Base-by-base conservation (phyloP, 2,888 invertebrate species). In the Andrena camellia region DNA sequence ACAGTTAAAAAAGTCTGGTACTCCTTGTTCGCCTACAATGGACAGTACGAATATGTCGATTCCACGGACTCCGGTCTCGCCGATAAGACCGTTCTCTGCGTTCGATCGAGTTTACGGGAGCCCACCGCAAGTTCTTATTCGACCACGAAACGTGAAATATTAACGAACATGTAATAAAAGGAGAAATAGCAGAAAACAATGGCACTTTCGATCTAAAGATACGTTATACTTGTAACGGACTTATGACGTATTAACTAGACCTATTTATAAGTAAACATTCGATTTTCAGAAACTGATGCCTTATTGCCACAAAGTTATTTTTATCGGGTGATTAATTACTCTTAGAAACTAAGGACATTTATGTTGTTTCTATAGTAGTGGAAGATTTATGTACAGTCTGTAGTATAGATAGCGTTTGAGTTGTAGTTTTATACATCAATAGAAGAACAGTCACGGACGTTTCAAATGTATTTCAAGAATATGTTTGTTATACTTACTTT, bases 81-180 rank as follows among this genome's bases (percentile, higher is more conserved):
- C 93, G 0, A 83, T 91, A 54, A 91, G 92, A 79, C 93, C 93
- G 13, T 92, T 92, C 42, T 89, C 91, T 13, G 90, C 94, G 2
- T 93, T 94, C 68, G 92, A 93, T 64, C 91, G 90, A 2, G 91
- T 73, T 83, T 96, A 79, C 63, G 92, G 92, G 4, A 91, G 92
- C 52, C 92, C 91, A 17, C 84, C 91, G 42, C 42, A 71, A 88
- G 91, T 54, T 91, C 88, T 77, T 90, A 90, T 31, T 92, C 92
- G 2, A 91, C 88, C 67, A 75, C 86, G 0, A 88, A 92, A 77
- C 86, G 92, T 84, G 93, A 92, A 1, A 81, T 48, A 63, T 81
- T 78, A 31, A 20, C 78, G 52, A 72, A 78, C 35, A 59, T 59
- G 2, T 78, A 72, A 72, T 63, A 13, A 23, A 31, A 29, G 6